Base-by-base conservation (phyloP, 2,797 vertebrate species). In the Neomorphus geoffroyi region DNA sequence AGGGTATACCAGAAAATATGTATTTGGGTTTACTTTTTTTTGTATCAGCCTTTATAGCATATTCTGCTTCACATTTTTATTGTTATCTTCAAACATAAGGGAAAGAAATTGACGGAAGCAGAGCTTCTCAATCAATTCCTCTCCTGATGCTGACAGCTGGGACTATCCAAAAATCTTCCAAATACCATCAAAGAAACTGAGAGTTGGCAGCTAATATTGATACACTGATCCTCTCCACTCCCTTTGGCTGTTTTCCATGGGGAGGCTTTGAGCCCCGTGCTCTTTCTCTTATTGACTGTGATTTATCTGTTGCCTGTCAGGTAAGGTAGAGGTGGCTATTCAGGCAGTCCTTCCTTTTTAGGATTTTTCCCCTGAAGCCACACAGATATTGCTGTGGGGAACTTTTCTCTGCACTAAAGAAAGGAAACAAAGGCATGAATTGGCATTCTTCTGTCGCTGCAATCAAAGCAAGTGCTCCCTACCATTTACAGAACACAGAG, bases 161-260 rank as follows among this genome's bases (percentile, higher is more conserved):
- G 65, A 70, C 74, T 80, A 80, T 41, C 69, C 83, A 88, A 67
- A 91, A 60, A 80, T 22, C 39, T 93, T 85, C 50, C 88, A 95
- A 91, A 90, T 65, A 35, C 22, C 39, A 75, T 69, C 74, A 82
- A 84, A 94, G 83, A 77, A 89, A 50, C 19, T 15, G 41, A 71
- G 21, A 64, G 50, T 17, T 77, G 50, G 27, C 67, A 74, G 51
- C 51, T 89, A 69, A 71, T 85, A 45, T 56, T 85, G 74, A 79
- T 48, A 66, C 18, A 88, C 23, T 26, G 26, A 73, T 66, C 19
- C n/a, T 77, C 56, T 66, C 86, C 19, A 8, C 16, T 91, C 39
- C 54, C 35, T 81, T 78, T 62, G 82, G 48, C 71, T 21, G 30
- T 64, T 90, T 81, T 84, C 56, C 32, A 1, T 41, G 46, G 64